Percentiles rank a stretch among this genome's conserved stretches.
phyloP scores from a whole-genome alignment of 2,113 vertebrate genomes.

The Melospiza georgiana region DNA sequence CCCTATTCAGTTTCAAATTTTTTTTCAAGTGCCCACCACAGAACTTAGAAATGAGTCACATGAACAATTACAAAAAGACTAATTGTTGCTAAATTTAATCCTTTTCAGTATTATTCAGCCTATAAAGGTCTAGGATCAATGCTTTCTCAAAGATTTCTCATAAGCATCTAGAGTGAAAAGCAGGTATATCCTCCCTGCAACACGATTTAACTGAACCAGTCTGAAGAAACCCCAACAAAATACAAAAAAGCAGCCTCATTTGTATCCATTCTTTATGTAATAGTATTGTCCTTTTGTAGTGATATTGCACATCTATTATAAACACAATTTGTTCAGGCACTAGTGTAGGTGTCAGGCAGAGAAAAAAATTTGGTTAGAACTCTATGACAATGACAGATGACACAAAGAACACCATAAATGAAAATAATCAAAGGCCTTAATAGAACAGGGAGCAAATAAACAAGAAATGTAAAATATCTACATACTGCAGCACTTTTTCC shows the following conservation, averaged over 20 bases:
- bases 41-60: not conserved
- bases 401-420: not conserved
- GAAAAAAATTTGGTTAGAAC: not conserved
- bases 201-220: not conserved
- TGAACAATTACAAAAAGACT: not conserved
- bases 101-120: not conserved
- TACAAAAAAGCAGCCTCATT: not conserved
- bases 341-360: not conserved
- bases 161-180: not conserved
- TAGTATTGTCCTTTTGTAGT: not conserved
- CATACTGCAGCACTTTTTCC: constrained; percentile 97
- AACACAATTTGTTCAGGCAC: not conserved
- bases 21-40: not conserved
- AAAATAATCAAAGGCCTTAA: not conserved
- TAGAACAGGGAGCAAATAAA: not conserved
- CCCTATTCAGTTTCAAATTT: not conserved
- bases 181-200: not conserved
- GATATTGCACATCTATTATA: not conserved
- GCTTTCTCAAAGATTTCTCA: not conserved
- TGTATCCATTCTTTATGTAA: not conserved
- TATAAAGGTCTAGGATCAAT: not conserved
- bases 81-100: not conserved
- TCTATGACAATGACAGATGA: not conserved
- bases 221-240: not conserved
- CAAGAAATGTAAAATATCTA: constrained; percentile 1